phyloP scores from a whole-genome alignment of 1,140 invertebrate species.

The Rhagoletis pomonella region DNA sequence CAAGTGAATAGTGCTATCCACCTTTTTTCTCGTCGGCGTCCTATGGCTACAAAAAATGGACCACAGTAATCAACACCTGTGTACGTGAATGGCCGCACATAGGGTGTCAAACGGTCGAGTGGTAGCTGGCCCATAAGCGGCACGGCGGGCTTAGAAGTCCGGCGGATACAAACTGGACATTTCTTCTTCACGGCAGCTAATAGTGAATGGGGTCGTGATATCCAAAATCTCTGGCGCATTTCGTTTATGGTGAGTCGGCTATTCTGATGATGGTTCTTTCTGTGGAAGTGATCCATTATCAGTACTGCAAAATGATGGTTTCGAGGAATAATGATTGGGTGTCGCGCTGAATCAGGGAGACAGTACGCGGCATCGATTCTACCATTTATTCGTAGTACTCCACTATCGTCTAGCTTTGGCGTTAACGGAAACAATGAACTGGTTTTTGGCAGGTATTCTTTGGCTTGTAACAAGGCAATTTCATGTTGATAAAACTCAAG shows the following conservation, averaged over 20 bases:
- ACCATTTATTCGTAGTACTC: neutral
- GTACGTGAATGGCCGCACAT: conserved; percentile 24
- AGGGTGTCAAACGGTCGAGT: neutral
- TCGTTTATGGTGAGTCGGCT: conserved; percentile 29
- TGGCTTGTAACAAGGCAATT: neutral
- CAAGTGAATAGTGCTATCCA: neutral
- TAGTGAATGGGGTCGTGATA: conserved; percentile 4
- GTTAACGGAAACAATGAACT: conserved; percentile 9
- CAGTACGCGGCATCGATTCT: conserved; percentile 11
- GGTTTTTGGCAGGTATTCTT: neutral
- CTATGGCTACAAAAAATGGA: neutral
- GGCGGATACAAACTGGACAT: neutral
- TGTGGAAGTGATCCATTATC: conserved; percentile 32
- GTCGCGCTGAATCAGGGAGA: neutral
- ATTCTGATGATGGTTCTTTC: conserved; percentile 54
- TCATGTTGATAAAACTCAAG: conserved; percentile 4
- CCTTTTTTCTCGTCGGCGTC: neutral
- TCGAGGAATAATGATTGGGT: conserved; percentile 42
- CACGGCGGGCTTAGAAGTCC: neutral
- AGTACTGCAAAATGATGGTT: neutral
- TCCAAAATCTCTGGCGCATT: conserved; percentile 52
- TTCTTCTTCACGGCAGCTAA: neutral
- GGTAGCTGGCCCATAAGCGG: conserved; percentile 21
- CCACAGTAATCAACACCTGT: conserved; percentile 22
- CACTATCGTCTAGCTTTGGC: conserved; percentile 24